A percentile compares a stretch with the other conserved stretches of the same genome.
Conservation (phyloP, 2,888 invertebrate species). For the Unio delphinus region DNA sequence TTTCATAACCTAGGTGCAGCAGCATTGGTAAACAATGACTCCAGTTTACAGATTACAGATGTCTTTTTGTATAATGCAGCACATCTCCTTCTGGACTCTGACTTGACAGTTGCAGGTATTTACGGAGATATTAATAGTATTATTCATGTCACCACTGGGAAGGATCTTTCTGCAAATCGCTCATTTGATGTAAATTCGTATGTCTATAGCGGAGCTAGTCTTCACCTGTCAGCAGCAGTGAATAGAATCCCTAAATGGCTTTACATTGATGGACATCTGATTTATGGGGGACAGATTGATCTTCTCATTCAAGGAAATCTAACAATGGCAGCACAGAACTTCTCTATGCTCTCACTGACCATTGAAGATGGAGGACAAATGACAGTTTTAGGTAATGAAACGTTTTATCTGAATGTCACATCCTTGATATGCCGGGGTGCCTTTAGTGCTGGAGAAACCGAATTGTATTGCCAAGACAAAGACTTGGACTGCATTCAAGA, state of each 20-base stretch:
- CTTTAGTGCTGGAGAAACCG: constrained; percentile 14
- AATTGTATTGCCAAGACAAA: background rate
- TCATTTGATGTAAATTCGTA: too few relatives aligned
- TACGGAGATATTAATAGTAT: too few relatives aligned
- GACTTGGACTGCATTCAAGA: constrained; percentile 12
- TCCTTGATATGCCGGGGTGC: constrained; percentile 25
- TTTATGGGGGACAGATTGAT: too few relatives aligned
- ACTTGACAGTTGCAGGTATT: too few relatives aligned
- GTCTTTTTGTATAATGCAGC: constrained; percentile 2
- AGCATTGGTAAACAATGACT: constrained; percentile 20
- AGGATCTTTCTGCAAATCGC: too few relatives aligned
- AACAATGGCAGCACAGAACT: constrained; percentile 18
- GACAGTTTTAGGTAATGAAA: constrained; percentile 8
- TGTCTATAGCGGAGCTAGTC: constrained; percentile 10
- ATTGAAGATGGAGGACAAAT: constrained; percentile 19
- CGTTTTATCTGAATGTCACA: constrained; percentile 17
- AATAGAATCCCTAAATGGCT: constrained; percentile 18
- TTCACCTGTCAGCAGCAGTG: constrained; percentile 20
- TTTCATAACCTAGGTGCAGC: constrained; percentile 17
- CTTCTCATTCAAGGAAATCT: constrained; percentile 18
- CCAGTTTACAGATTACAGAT: constrained; percentile 5
- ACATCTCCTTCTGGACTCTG: constrained; percentile 5
- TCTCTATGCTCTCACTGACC: constrained; percentile 17
- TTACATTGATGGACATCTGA: constrained; percentile 19
- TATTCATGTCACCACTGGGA: too few relatives aligned